phyloP scores from a whole-genome alignment of 1,140 invertebrate species.

The Agrypnia vestita region DNA sequence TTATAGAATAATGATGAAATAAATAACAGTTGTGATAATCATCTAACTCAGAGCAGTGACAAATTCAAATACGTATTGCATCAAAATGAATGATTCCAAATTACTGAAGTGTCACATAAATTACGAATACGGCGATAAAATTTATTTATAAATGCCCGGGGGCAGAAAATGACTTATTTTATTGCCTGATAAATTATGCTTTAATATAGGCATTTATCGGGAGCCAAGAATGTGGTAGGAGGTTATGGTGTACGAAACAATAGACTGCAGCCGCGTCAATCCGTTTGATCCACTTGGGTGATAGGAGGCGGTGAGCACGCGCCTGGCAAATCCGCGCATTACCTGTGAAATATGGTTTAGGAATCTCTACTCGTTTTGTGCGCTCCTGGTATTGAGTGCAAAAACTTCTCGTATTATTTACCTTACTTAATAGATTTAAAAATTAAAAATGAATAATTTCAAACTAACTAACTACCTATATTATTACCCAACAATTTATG shows the following conservation, averaged over 20 bases:
- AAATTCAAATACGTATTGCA: neutral
- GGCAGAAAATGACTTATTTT: slow-evolving; percentile 50
- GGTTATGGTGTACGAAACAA: slow-evolving; percentile 53
- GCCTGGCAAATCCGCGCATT: slow-evolving; percentile 44
- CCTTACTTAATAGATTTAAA: no score
- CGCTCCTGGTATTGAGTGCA: slow-evolving; percentile 30
- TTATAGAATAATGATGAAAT: no score
- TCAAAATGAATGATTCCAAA: slow-evolving; percentile 21
- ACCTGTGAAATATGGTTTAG: slow-evolving; percentile 24
- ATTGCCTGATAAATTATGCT: slow-evolving; percentile 58
- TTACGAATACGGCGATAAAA: slow-evolving; percentile 34
- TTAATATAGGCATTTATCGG: slow-evolving; percentile 57
- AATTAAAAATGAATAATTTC: no score
- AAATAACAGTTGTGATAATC: no score
- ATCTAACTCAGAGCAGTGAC: neutral
- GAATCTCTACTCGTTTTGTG: slow-evolving; percentile 14
- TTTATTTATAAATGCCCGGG: slow-evolving; percentile 43
- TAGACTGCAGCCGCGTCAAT: slow-evolving; percentile 57
- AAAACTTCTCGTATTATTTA: neutral
- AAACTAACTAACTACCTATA: no score
- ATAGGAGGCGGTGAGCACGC: slow-evolving; percentile 47
- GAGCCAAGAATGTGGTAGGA: slow-evolving; percentile 58
- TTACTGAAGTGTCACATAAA: slow-evolving; percentile 35
- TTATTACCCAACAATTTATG: no score
- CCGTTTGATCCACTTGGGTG: slow-evolving; percentile 42